Evolutionary conservation across 2,888 invertebrate species (phyloP), one percentile per base, ranked within the genome.

Genomic region (Diarsia rubi): DNA sequence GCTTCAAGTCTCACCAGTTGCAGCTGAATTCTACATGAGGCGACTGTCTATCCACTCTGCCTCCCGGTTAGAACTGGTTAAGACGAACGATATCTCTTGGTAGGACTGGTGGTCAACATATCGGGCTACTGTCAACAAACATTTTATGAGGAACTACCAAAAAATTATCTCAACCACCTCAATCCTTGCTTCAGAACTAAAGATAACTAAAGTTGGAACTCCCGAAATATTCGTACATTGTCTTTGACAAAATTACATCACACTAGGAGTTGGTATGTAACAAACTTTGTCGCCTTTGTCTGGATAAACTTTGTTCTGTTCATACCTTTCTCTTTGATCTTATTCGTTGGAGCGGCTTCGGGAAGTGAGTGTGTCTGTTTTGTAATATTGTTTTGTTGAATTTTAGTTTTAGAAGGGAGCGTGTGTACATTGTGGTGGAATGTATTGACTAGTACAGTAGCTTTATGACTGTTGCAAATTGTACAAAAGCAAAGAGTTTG

Each of bases 241-340:
- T 70, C 79, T 83, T 79, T 79, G 74, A 57, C 45, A 52, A 73
- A 69, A 83, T 74, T 68, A 81, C 80, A 64, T 69, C 68, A 66
- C 64, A 68, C 63, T 73, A 60, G 14, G 37, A 49, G 64, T 79
- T 70, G 79, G 69, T 68, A 42, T 73, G 74, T 79, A 63, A 47
- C 60, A 69, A 79, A 77, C 64, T 74, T 62, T 31, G 2, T 59
- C 69, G 63, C 71, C 62, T 69, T 74, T 79, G 63, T 79, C 65
- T 24, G 37, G 21, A 8, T 57, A 79, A 75, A 86, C 67, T 79
- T 79, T 69, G 84, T 71, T 64, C 24, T 31, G 60, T 79, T 83
- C 71, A 69, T 76, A 62, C 44, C 57, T 31, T 73, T 69, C 64
- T 24, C 73, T 82, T 75, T 79, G 75, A 85, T 78, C 73, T 63